Percentiles rank a stretch among this genome's conserved stretches.
Evolutionary conservation across 2,797 vertebrate species (phyloP).

Genomic region (Hydrophis major): DNA sequence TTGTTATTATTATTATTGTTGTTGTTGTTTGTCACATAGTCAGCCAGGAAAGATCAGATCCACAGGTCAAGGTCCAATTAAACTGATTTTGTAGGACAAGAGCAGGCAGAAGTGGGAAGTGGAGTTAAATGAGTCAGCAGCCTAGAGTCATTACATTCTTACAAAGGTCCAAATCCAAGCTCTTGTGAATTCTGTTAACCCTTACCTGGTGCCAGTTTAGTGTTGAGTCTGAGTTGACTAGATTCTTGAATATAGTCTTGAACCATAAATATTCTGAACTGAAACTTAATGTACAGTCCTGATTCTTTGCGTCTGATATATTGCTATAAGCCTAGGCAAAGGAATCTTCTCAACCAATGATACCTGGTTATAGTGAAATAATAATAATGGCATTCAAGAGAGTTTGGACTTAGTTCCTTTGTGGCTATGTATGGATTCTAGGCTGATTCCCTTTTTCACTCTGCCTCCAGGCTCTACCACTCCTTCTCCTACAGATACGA

Average conservation of each 20-base stretch:
- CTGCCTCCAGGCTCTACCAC: neutral
- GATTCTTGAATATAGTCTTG: neutral
- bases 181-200: neutral
- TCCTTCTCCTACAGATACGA: neutral
- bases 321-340: neutral
- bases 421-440: neutral
- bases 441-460: neutral
- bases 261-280: neutral
- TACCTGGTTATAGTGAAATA: neutral
- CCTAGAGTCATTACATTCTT: neutral
- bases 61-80: neutral
- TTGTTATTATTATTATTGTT: no score
- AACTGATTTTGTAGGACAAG: neutral
- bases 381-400: neutral
- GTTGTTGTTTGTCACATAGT: neutral
- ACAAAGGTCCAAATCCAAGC: neutral
- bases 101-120: neutral
- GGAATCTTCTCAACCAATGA: neutral
- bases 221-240: neutral
- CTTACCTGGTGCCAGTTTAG: neutral
- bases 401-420: neutral
- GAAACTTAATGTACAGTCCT: neutral
- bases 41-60: neutral
- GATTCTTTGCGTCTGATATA: neutral
- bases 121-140: neutral